Percentiles rank a stretch among this genome's conserved stretches.
phyloP scores from a whole-genome alignment of 64 coral and sea anemone genomes.

The Stichodactyla helianthus region DNA sequence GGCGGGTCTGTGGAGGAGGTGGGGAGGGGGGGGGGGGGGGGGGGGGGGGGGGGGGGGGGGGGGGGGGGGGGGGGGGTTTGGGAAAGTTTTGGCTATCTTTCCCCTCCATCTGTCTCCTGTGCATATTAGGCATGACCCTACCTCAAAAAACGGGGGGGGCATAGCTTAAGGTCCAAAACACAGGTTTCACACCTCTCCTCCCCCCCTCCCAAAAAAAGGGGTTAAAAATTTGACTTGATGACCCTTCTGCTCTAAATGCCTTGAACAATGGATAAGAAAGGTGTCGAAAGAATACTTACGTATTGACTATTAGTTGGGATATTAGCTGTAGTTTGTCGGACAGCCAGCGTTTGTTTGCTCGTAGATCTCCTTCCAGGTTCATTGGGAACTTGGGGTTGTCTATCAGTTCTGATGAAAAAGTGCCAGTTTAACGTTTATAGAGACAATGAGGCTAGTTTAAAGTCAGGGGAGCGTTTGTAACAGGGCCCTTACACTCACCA shows the following conservation, averaged over 20 bases:
- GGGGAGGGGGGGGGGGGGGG: neutral
- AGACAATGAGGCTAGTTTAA: too few species aligned
- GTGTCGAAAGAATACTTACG: neutral
- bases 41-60: neutral
- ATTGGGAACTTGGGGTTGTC: constrained; percentile 18
- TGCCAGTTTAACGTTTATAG: neutral
- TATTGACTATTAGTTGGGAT: neutral
- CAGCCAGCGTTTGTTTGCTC: neutral
- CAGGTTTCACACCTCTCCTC: too few species aligned
- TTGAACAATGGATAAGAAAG: neutral
- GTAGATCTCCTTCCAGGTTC: constrained; percentile 5
- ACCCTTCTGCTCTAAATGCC: too few species aligned
- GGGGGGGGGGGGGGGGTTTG: neutral
- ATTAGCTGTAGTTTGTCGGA: constrained; percentile 5
- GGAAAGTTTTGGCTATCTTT: too few species aligned
- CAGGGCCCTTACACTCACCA: constrained; percentile 6
- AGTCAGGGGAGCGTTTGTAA: too few species aligned
- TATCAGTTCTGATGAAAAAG: neutral
- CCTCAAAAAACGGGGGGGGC: constrained; percentile 67
- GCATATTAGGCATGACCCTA: constrained; percentile 42
- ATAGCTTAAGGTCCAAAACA: neutral
- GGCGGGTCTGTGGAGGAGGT: too few species aligned
- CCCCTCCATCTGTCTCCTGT: too few species aligned
- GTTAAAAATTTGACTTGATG: neutral
- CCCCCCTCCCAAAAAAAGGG: neutral